These are phyloP conservation scores for Chelon auratus DNA, from an alignment of 2,797 vertebrate genomes.

Conservation along the genomic window DNA sequence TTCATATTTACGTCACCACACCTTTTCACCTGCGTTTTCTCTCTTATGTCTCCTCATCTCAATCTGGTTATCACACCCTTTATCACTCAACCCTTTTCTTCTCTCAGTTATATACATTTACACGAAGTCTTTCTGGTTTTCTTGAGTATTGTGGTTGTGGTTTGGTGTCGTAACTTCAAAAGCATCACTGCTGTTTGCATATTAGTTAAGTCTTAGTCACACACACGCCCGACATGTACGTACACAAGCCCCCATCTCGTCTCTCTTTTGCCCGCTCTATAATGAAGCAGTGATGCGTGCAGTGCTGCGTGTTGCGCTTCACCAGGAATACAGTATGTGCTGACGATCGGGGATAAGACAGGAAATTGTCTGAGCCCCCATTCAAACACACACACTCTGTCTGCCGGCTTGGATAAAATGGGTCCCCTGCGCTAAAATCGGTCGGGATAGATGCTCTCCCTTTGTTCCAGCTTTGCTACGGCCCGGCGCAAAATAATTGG, in stretches of 20 bases:
- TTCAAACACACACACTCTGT: conserved; percentile 37
- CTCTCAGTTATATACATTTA: conserved; percentile 3
- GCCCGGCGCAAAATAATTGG: conserved; percentile 60
- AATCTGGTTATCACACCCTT: conserved; percentile 21
- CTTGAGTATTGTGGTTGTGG: conserved; percentile 12
- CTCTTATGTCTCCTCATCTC: conserved; percentile 29
- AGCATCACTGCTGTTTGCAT: background rate
- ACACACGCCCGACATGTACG: conserved; percentile 1
- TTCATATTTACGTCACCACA: conserved; percentile 50
- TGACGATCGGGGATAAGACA: conserved; percentile 55
- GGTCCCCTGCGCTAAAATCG: conserved; percentile 56
- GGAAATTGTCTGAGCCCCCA: conserved; percentile 61
- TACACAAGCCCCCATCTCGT: background rate
- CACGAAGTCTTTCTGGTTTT: background rate
- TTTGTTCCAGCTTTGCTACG: conserved; percentile 62
- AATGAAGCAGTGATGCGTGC: conserved; percentile 55
- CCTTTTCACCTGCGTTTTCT: conserved; percentile 48
- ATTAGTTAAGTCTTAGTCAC: conserved; percentile 10
- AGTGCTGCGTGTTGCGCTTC: conserved; percentile 44
- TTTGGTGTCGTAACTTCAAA: background rate
- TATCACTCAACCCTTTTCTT: conserved; percentile 19
- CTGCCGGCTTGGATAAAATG: conserved; percentile 55
- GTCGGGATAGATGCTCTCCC: conserved; percentile 36
- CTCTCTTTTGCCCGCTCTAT: conserved; percentile 12
- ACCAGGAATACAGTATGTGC: conserved; percentile 66